These are phyloP conservation scores for Rhinoptilus africanus DNA, from an alignment of 2,113 vertebrate genomes.

Conservation along the genomic window DNA sequence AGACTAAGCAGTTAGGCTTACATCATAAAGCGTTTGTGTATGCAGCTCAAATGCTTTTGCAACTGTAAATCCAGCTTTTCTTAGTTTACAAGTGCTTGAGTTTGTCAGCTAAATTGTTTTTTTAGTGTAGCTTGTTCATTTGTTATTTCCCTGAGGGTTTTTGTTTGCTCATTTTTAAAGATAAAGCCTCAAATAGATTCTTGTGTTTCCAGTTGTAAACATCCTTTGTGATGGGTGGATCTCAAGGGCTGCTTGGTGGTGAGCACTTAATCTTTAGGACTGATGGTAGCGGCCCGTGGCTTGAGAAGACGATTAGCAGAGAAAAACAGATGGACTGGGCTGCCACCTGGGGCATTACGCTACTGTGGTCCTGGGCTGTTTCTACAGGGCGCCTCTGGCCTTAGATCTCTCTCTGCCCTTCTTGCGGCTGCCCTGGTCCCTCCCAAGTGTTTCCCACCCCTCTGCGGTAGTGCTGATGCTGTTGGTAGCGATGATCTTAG, in stretches of 20 bases:
- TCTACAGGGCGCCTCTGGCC: accelerated
- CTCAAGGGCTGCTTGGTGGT: accelerated
- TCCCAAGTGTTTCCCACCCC: accelerated
- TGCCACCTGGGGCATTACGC: not conserved
- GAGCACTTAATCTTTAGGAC: not conserved
- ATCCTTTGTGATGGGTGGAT: not conserved
- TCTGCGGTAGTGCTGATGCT: not conserved
- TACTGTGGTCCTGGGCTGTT: not conserved
- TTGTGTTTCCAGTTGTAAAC: not conserved
- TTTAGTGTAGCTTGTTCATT: not conserved
- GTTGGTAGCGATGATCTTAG: not conserved
- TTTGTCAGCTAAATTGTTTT: not conserved
- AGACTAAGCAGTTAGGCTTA: not conserved
- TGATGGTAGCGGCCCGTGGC: not conserved
- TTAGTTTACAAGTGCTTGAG: not conserved
- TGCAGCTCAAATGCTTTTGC: not conserved
- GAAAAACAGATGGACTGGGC: not conserved
- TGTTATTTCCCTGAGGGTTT: not conserved
- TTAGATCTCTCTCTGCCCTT: not conserved
- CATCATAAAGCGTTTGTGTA: not conserved
- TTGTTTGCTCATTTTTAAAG: not conserved
- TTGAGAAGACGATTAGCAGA: not conserved
- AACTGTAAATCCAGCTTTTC: not conserved
- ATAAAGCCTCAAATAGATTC: not conserved
- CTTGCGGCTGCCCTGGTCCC: not conserved